Conservation (phyloP, 2,797 vertebrate species). For the Sparus aurata region DNA sequence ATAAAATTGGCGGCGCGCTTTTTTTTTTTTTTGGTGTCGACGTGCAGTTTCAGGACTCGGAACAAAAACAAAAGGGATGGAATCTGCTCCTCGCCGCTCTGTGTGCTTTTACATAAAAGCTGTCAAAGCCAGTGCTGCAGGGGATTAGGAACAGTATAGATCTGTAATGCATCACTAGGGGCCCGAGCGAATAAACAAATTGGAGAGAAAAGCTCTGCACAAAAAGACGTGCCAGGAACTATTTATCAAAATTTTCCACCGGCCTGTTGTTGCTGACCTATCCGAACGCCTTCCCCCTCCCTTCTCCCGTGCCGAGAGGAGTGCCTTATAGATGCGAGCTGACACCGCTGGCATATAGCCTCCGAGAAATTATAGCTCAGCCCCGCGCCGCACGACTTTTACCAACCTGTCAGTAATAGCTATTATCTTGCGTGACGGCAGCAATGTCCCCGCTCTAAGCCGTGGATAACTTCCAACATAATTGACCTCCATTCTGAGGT, state of each 20-base stretch:
- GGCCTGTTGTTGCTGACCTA: constrained; percentile 71
- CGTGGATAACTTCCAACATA: constrained; percentile 70
- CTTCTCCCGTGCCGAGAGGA: constrained; percentile 19
- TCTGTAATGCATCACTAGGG: constrained; percentile 67
- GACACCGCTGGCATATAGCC: constrained; percentile 71
- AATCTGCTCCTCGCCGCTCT: constrained; percentile 14
- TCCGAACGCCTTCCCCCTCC: constrained; percentile 34
- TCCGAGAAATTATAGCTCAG: constrained; percentile 64
- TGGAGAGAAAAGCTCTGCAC: constrained; percentile 51
- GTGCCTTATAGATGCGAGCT: constrained; percentile 63
- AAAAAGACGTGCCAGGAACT: constrained; percentile 65
- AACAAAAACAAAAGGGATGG: constrained; percentile 10
- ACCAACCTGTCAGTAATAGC: constrained; percentile 73
- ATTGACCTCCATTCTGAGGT: constrained; percentile 76
- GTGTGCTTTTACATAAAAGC: constrained; percentile 47
- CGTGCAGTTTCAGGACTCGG: constrained; percentile 6
- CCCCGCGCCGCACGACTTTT: constrained; percentile 58
- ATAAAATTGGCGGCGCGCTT: not conserved
- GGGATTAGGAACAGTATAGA: constrained; percentile 56
- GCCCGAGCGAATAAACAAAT: constrained; percentile 72
- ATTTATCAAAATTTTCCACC: constrained; percentile 68
- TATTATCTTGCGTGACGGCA: constrained; percentile 69
- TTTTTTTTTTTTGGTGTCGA: too few species aligned
- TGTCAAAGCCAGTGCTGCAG: constrained; percentile 57
- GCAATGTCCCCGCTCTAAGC: constrained; percentile 64